Evolutionary conservation across 2,113 vertebrate genomes (phyloP), one percentile per base, ranked within the genome.

Genomic region (Ammodytes marinus): DNA sequence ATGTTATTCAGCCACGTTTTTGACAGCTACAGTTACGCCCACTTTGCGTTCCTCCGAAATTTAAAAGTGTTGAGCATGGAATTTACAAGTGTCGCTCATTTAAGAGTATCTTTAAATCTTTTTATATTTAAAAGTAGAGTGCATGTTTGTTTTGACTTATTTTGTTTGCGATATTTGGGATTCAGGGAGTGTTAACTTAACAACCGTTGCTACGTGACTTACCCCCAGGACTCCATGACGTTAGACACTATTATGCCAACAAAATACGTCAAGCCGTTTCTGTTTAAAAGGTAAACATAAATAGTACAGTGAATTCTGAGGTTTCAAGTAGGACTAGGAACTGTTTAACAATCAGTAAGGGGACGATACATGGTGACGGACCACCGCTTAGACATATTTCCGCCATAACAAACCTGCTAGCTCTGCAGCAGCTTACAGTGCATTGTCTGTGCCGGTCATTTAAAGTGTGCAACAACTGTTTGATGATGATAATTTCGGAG

Each of bases 371-470:
- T 0, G n/a, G 37, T 6, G 79, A 84, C 80, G 89, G 85, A 89
- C 19, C 53, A 8, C 5, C 6, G 4, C 11, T 0, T 27, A 14
- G 10, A 45, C 19, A 42, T 8, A 83, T 61, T 87, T 92, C 89
- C 87, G 84, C 88, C 69, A 92, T 74, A 93, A 93, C 90, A 93
- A 91, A 87, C 54, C 71, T 59, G 84, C 81, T 80, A 80, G 66
- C 66, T 60, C 69, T 4, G 8, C 14, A 4, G 27, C 19, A 37
- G 53, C 46, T 49, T 13, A 11, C 46, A 50, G 2, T 68, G 82
- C 54, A 82, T 89, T 86, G 66, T 86, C 53, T 73, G 3, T 65
- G 15, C 5, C 52, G 6, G 5, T 43, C 9, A 12, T 7, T 0
- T 0, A 2, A 50, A 67, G 52, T 54, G 27, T 43, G 6, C 54